Evolutionary conservation across 2,797 vertebrate species (phyloP), one percentile per base, ranked within the genome.

Genomic region (Acanthurus tractus): DNA sequence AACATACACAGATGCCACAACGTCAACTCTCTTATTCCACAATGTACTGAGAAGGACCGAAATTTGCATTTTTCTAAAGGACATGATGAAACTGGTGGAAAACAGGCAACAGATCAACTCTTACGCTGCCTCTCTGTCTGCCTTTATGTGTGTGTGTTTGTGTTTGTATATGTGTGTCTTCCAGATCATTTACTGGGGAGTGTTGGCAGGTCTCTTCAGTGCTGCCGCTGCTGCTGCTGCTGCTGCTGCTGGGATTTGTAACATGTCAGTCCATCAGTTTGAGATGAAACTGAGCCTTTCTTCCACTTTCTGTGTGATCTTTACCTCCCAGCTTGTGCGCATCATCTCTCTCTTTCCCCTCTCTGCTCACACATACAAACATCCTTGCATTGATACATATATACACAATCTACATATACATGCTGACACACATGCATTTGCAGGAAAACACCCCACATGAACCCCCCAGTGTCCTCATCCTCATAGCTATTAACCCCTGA

Each of bases 401-500:
- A 20, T 17, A 63, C 62, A 76, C 44, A 48, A 8, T 67, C 64
- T 34, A 18, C 55, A 74, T n/a, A 69, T 36, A 55, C 48, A 48
- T 58, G 46, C 56, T 56, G 36, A 68, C 50, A 78, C 48, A 13
- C 6, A 48, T 46, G 38, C 59, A 70, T 61, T 57, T 74, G 42
- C 46, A 67, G 22, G 34, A 29, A 29, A 63, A 81, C 70, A 29
- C 59, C 67, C 65, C 63, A 23, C 55, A 48, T 50, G 75, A 72
- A 29, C 59, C 52, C 34, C 13, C 25, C 6, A 20, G 71, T 84
- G 74, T 84, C 64, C 78, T 83, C 82, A 79, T 89, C 83, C 88
- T 76, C 29, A 81, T 68, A 89, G 88, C 64, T 89, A 92, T 93
- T 92, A 93, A 93, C 92, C 92, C 88, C 23, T 88, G 88, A 93